phyloP scores from a whole-genome alignment of 2,888 invertebrate species.

The Trissolcus japonicus region DNA sequence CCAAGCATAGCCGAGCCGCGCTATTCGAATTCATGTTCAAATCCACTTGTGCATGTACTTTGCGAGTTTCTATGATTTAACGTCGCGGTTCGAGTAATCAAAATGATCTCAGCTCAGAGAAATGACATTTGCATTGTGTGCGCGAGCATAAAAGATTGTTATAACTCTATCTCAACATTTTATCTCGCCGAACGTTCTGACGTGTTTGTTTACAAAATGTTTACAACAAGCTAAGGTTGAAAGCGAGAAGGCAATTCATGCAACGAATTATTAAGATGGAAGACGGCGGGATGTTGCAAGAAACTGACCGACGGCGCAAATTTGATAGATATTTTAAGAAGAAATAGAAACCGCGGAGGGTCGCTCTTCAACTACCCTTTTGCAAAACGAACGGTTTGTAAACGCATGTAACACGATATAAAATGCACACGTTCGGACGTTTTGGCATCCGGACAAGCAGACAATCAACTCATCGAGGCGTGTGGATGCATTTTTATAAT shows the following conservation, averaged over 20 bases:
- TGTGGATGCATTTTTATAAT: constrained; percentile 77
- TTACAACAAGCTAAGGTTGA: not conserved
- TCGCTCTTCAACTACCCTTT: constrained; percentile 69
- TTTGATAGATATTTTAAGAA: constrained; percentile 44
- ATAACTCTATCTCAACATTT: constrained; percentile 14
- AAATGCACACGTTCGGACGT: constrained; percentile 76
- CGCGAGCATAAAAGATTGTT: constrained; percentile 15
- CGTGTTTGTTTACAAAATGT: constrained; percentile 5
- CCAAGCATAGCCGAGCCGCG: constrained; percentile 61
- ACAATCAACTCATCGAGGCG: constrained; percentile 77
- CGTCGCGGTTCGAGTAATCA: constrained; percentile 62
- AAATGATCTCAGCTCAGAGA: constrained; percentile 57
- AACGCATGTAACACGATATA: constrained; percentile 74
- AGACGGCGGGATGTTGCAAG: constrained; percentile 4
- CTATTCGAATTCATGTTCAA: constrained; percentile 72
- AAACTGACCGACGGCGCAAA: constrained; percentile 34
- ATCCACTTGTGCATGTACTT: constrained; percentile 68
- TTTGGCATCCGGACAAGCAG: constrained; percentile 77
- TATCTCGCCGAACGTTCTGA: constrained; percentile 2
- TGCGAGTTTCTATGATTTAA: constrained; percentile 64
- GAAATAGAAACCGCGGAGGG: constrained; percentile 60
- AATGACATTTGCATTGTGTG: constrained; percentile 32
- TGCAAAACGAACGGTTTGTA: constrained; percentile 65
- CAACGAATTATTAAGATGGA: constrained; percentile 9
- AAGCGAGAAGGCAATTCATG: constrained; percentile 3